Evolutionary conservation across 2,113 vertebrate species (phyloP).

Genomic region (Pelodiscus sinensis): DNA sequence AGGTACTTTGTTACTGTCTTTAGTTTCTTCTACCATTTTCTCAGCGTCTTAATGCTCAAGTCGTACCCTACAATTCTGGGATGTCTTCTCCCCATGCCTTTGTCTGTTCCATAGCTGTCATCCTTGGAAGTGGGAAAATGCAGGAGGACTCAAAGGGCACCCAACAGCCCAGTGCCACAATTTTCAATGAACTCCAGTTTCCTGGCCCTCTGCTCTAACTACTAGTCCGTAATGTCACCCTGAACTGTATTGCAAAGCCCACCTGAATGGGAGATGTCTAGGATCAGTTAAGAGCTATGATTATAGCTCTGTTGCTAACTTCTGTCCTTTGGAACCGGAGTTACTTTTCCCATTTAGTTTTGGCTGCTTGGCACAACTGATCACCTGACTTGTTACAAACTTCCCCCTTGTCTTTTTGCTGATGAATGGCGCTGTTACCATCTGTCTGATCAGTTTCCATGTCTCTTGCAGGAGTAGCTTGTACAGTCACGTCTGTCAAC

Average conservation of each 20-base stretch:
- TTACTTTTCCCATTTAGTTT: neutral
- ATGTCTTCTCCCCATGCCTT: neutral
- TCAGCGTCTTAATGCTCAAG: neutral
- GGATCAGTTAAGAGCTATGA: neutral
- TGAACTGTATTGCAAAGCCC: neutral
- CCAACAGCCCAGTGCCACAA: neutral
- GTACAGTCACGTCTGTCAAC: constrained; percentile 6
- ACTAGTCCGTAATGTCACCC: neutral
- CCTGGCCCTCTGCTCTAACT: neutral
- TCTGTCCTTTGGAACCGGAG: neutral
- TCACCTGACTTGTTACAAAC: neutral
- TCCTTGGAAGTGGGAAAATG: neutral
- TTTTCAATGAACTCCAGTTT: neutral
- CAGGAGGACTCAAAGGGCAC: neutral
- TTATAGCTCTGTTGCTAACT: neutral
- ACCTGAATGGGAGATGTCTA: neutral
- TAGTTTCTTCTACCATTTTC: neutral
- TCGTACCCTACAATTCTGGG: neutral
- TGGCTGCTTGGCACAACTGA: neutral
- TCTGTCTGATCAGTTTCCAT: neutral
- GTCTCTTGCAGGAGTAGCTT: constrained; percentile 39
- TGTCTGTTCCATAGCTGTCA: neutral
- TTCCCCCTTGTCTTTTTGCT: neutral
- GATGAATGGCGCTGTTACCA: too few species aligned
- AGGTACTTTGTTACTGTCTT: constrained; percentile 5